Conservation (phyloP, 2,797 vertebrate genomes). For the Ataeniobius toweri region DNA sequence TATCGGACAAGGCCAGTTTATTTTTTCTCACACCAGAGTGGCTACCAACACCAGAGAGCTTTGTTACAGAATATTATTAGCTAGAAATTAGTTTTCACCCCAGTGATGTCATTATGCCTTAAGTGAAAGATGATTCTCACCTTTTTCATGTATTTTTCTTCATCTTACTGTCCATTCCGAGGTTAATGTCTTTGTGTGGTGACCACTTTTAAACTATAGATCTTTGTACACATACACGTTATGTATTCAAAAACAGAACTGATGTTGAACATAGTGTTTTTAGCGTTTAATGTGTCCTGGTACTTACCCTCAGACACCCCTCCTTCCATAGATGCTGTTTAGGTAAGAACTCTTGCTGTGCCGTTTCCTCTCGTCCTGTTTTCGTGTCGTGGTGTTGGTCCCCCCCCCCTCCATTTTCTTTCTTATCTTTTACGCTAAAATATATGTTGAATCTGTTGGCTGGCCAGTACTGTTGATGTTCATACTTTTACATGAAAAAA, state of each 20-base stretch:
- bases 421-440: slow-evolving; percentile 57
- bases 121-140: slow-evolving; percentile 6
- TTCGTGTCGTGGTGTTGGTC: slow-evolving; percentile 57
- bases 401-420: slow-evolving; percentile 43
- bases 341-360: slow-evolving; percentile 59
- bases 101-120: slow-evolving; percentile 18
- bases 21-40: slow-evolving; percentile 10
- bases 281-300: slow-evolving; percentile 83
- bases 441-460: slow-evolving; percentile 67
- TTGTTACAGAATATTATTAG: slow-evolving; percentile 12
- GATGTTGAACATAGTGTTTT: slow-evolving; percentile 72
- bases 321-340: slow-evolving; percentile 75
- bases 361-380: slow-evolving; percentile 58
- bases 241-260: slow-evolving; percentile 75
- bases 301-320: slow-evolving; percentile 85
- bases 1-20: slow-evolving; percentile 51
- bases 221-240: slow-evolving; percentile 66
- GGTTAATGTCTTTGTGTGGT: slow-evolving; percentile 63
- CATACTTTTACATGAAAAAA: slow-evolving; percentile 57
- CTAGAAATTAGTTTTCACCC: slow-evolving; percentile 1
- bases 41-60: slow-evolving; percentile 25
- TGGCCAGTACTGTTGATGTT: slow-evolving; percentile 79
- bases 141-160: slow-evolving; percentile 10
- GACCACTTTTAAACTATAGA: slow-evolving; percentile 71
- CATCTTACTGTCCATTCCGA: slow-evolving; percentile 25